Base-by-base conservation (phyloP, 2,113 vertebrate species). In the Podarcis cretensis region DNA sequence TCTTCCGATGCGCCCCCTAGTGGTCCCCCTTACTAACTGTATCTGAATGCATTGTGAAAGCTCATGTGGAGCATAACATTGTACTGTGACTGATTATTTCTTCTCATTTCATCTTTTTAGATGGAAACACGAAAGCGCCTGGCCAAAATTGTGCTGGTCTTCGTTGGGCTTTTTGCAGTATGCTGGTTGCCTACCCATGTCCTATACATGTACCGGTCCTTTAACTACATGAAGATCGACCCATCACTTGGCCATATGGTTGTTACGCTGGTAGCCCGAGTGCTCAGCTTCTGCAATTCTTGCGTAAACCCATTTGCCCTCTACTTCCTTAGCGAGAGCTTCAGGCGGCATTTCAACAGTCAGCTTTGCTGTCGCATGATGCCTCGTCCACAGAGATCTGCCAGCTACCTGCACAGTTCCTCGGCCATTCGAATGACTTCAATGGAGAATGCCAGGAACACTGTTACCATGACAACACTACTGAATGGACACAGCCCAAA, bases 161-260 rank as follows among this genome's bases (percentile, higher is more conserved):
- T 99, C 10, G 98, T 98, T 91, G 98, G 96, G 43, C 97, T 98
- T 88, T 99, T 99, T 79, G 97, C 98, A 9, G 89, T 98, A 73
- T 99, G 98, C 91, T 99, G 98, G 98, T 98, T 99, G 93, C 98
- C 98, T 84, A 99, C 98, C 91, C 98, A 99, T 1, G 94, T 99
- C 27, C 96, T 99, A 6, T 99, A 99, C 95, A 96, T 99, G 98
- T 99, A 99, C 92, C 97, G 98, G 74, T 98, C 98, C 92, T 99
- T 99, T 94, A 97, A 98, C 92, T 98, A 99, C 92, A 96, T 93
- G 14, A 94, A 98, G 95, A 97, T 98, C 27, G 98, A 99, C 85
- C 95, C 97, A 20, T 99, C 98, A 0, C 93, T 98, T 80, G 96
- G 96, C 37, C 98, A 99, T 90, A 97, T 99, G 91, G 68, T 98